These are phyloP conservation scores for Apostichopus japonicus DNA, from an alignment of 35 echinoderm and acorn worm genomes.

Conservation along the genomic window DNA sequence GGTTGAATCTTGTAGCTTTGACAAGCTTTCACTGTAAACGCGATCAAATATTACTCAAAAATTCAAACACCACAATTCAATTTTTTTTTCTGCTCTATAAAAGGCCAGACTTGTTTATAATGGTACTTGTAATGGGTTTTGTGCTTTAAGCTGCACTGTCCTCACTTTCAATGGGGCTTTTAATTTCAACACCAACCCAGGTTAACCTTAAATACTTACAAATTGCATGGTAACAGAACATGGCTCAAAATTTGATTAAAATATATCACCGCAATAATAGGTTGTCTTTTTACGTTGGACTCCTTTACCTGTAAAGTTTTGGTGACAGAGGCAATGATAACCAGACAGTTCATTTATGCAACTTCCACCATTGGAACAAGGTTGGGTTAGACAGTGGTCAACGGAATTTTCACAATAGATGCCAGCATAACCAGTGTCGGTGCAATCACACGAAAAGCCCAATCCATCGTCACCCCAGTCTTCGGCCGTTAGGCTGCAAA, in stretches of 20 bases:
- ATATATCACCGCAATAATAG: not conserved
- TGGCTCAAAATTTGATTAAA: too few relatives aligned
- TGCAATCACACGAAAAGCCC: slow-evolving; percentile 30
- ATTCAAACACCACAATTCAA: too few relatives aligned
- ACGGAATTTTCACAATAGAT: slow-evolving; percentile 21
- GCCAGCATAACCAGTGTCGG: slow-evolving; percentile 5
- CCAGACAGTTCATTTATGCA: not conserved
- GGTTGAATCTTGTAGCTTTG: too few relatives aligned
- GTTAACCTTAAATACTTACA: not conserved
- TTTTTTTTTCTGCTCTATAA: too few relatives aligned
- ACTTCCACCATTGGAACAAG: slow-evolving; percentile 29
- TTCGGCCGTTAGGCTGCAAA: not conserved
- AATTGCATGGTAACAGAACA: too few relatives aligned
- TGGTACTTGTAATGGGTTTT: too few relatives aligned
- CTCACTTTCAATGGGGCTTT: too few relatives aligned
- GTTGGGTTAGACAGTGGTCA: slow-evolving; percentile 27
- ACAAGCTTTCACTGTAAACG: too few relatives aligned
- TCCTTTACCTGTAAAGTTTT: slow-evolving; percentile 46
- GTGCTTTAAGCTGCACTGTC: too few relatives aligned
- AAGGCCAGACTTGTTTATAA: too few relatives aligned
- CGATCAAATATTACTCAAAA: too few relatives aligned
- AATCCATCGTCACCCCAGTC: not conserved
- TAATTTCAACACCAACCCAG: not conserved
- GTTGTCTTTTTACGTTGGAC: not conserved
- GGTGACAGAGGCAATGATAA: slow-evolving; percentile 24